Percentiles rank a stretch among this genome's conserved stretches.
Evolutionary conservation across 2,888 invertebrate genomes (phyloP).

Genomic region (Pollenia angustigena): DNA sequence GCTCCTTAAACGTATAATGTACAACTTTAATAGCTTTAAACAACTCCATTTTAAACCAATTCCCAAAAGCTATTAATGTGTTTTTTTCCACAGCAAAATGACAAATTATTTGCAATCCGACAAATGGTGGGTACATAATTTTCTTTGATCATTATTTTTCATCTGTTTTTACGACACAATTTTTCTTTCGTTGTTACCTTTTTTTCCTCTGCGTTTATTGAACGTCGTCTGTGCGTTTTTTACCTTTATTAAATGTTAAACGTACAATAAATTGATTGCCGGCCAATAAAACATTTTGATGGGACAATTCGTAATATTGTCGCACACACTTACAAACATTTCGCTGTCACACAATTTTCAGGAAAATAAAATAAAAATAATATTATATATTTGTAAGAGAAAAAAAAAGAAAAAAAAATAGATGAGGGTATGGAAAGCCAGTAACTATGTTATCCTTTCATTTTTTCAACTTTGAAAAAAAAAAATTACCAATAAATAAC

Average conservation of each 20-base stretch:
- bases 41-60: neutral
- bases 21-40: neutral
- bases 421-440: neutral
- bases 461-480: slow-evolving; percentile 61
- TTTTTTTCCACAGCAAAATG: slow-evolving; percentile 7
- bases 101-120: slow-evolving; percentile 55
- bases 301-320: slow-evolving; percentile 79
- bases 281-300: slow-evolving; percentile 82
- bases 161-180: slow-evolving; percentile 61
- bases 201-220: slow-evolving; percentile 40
- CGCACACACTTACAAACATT: slow-evolving; percentile 54
- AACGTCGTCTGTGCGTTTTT: slow-evolving; percentile 16
- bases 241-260: slow-evolving; percentile 61
- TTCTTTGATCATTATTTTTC: slow-evolving; percentile 66
- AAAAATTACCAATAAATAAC: slow-evolving; percentile 78
- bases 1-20: too few species aligned
- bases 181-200: slow-evolving; percentile 24
- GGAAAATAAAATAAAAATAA: slow-evolving; percentile 48
- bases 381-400: slow-evolving; percentile 17
- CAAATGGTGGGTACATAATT: slow-evolving; percentile 63
- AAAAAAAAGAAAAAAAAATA: neutral
- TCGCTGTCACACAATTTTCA: slow-evolving; percentile 11
- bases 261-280: slow-evolving; percentile 75
- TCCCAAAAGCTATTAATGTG: neutral
- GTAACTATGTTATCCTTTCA: slow-evolving; percentile 68